Evolutionary conservation across 2,113 vertebrate species (phyloP), one percentile per base, ranked within the genome.

Genomic region (Micromys minutus): DNA sequence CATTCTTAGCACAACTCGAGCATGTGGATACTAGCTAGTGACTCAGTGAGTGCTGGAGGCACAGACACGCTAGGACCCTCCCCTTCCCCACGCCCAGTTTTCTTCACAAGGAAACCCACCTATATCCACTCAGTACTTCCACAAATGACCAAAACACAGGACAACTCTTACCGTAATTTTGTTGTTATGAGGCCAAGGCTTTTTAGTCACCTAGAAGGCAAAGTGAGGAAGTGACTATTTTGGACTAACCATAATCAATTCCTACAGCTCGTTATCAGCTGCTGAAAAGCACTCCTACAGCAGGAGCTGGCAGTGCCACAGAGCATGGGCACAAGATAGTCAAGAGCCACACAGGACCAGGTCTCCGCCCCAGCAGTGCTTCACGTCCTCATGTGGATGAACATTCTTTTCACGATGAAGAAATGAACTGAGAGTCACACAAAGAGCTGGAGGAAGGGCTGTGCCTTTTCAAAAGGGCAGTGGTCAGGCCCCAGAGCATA

Each of bases 151-250:
- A 34, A 34, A 65, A 67, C 89, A 87, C 5, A 24, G 11, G 72
- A 65, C 52, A 36, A 26, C 24, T 39, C 93, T 97, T 97, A 97
- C 93, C 97, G 12, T 97, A 84, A 96, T 93, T 71, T 87, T 34
- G 67, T 61, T 94, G 87, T 94, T 81, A 87, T n/a, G 84, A 91
- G 77, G 95, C 95, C 83, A 89, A 90, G 52, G 89, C 92, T 92
- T 95, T 88, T 96, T 89, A 95, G 61, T 90, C 89, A 92, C 90
- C 97, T 97, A 0, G 39, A 96, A 95, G 71, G 90, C 81, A 97
- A 94, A 67, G 69, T 84, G 8, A 61, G 92, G 57, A 88, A 1
- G n/a, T n/a, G n/a, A 67, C 2, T 34, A 45, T 17, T 95, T 61
- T 22, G 19, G 45, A 34, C 67, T 9, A 39, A 4, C 55, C 0